Percentiles rank a stretch among this genome's conserved stretches.
These are phyloP conservation scores for Acanthurus tractus DNA, from an alignment of 2,797 vertebrate species.

Conservation along the genomic window DNA sequence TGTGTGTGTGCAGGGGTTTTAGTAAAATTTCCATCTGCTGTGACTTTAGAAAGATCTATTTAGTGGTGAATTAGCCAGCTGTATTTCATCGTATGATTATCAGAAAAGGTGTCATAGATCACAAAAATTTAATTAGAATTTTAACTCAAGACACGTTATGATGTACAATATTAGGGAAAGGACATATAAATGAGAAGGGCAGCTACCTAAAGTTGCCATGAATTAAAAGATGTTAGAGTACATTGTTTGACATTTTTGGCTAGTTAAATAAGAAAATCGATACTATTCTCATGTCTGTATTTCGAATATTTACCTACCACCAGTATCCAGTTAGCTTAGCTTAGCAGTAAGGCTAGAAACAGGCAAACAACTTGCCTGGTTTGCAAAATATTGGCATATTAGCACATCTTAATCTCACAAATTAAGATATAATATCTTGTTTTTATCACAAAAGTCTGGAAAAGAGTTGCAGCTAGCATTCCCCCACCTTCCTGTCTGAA, in stretches of 20 bases:
- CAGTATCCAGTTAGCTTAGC: too few species aligned
- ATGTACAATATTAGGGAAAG: too few species aligned
- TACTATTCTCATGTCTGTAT: too few species aligned
- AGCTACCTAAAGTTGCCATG: background rate
- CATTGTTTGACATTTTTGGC: background rate
- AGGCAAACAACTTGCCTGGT: too few species aligned
- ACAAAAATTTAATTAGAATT: background rate
- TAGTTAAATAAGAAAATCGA: too few species aligned
- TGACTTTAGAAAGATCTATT: background rate
- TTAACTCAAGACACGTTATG: background rate
- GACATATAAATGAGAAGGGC: background rate
- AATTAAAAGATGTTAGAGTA: background rate
- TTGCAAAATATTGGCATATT: background rate
- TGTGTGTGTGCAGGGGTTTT: background rate
- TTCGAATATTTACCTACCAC: background rate
- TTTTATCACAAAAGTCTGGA: background rate
- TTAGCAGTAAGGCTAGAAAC: too few species aligned
- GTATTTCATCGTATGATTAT: background rate
- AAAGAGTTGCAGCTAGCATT: background rate
- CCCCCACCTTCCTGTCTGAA: background rate
- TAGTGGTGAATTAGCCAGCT: background rate
- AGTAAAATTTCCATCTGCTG: background rate
- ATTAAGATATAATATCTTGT: too few species aligned
- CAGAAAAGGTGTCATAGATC: background rate
- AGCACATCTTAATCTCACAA: too few species aligned